These are phyloP conservation scores for Loripinus fragilis DNA, from an alignment of 2,888 invertebrate genomes.

Conservation along the genomic window DNA sequence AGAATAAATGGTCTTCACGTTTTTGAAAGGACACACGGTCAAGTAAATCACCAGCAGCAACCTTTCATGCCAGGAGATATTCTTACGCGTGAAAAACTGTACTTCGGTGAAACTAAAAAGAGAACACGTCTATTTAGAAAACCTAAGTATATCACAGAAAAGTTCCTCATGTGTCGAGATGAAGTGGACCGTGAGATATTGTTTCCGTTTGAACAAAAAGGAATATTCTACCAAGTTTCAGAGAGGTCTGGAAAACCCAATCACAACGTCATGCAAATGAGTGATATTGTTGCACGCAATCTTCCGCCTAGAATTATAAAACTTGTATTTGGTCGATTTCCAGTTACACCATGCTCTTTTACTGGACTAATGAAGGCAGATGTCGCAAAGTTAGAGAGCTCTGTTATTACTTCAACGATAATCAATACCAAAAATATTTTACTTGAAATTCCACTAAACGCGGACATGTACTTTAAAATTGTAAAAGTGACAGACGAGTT, in stretches of 20 bases:
- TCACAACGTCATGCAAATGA: conserved; percentile 69
- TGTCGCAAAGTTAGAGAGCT: conserved; percentile 66
- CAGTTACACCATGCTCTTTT: conserved; percentile 74
- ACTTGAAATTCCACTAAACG: conserved; percentile 73
- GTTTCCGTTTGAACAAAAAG: conserved; percentile 69
- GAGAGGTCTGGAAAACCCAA: conserved; percentile 53
- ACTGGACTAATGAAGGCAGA: conserved; percentile 73
- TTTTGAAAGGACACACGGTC: conserved; percentile 44
- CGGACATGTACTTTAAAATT: conserved; percentile 67
- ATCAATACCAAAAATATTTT: conserved; percentile 72
- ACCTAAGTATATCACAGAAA: conserved; percentile 65
- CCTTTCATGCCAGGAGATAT: conserved; percentile 71
- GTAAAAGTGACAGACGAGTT: conserved; percentile 63
- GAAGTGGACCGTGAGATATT: conserved; percentile 70
- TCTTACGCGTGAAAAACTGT: conserved; percentile 67
- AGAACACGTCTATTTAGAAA: conserved; percentile 63
- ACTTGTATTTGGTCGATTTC: conserved; percentile 74
- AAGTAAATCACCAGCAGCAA: conserved; percentile 58
- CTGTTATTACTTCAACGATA: conserved; percentile 74
- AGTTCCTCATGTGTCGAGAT: conserved; percentile 71
- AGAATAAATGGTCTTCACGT: conserved; percentile 64
- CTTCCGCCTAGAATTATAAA: conserved; percentile 71
- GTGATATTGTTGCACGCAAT: conserved; percentile 67
- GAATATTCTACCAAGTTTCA: conserved; percentile 72
- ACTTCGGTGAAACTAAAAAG: conserved; percentile 67